These are phyloP conservation scores for Rhogogaster chlorosoma DNA, from an alignment of 2,888 invertebrate genomes.

Conservation along the genomic window DNA sequence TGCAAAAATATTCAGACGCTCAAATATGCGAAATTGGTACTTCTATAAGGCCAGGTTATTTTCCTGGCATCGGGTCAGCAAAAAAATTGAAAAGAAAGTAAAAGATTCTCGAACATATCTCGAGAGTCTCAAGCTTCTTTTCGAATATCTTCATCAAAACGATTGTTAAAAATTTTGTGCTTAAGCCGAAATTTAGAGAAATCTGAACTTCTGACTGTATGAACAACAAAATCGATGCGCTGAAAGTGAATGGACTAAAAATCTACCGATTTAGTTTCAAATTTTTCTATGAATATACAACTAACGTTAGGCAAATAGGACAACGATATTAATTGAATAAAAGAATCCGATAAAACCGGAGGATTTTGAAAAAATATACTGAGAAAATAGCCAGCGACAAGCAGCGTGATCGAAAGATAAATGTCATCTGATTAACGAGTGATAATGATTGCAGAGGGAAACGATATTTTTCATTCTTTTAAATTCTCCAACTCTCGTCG, in stretches of 20 bases:
- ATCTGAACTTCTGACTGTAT: not conserved
- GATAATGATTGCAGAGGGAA: slow-evolving; percentile 9
- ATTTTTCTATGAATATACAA: not conserved
- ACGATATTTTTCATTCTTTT: slow-evolving; percentile 1
- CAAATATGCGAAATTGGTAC: not conserved
- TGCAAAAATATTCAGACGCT: not conserved
- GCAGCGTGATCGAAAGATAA: slow-evolving; percentile 31
- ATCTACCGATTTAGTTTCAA: not conserved
- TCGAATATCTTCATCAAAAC: not conserved
- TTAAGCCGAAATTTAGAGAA: not conserved
- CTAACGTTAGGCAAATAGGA: not conserved
- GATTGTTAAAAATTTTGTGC: not conserved
- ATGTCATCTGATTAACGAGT: slow-evolving; percentile 24
- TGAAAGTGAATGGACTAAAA: not conserved
- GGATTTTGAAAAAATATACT: not conserved
- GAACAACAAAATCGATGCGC: not conserved
- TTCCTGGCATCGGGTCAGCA: not conserved
- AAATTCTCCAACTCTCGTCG: not conserved
- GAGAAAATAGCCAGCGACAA: slow-evolving; percentile 2
- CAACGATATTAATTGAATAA: not conserved
- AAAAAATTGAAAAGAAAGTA: not conserved
- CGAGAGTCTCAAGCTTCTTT: not conserved
- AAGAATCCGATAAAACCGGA: not conserved
- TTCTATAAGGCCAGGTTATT: not conserved
- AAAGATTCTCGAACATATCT: not conserved